phyloP scores from a whole-genome alignment of 2,797 vertebrate genomes.

The Rhinella marina region DNA sequence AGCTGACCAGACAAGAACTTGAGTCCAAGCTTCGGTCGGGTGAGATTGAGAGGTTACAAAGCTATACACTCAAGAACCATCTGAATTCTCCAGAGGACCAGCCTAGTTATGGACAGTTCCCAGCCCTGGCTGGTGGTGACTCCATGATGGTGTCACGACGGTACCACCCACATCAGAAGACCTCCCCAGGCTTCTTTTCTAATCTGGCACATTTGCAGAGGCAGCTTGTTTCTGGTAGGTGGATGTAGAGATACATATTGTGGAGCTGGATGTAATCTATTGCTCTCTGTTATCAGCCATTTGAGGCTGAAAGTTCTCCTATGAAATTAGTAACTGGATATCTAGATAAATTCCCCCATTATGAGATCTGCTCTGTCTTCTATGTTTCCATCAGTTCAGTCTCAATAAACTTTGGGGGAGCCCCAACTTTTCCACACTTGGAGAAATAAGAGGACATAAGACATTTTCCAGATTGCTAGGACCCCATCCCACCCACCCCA shows the following conservation, averaged over 20 bases:
- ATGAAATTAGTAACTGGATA: background rate
- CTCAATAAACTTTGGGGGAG: no score
- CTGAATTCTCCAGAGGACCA: background rate
- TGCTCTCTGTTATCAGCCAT: background rate
- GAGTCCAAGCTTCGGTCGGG: constrained; percentile 24
- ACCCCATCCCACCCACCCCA: no score
- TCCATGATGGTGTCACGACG: background rate
- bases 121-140: background rate
- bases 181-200: constrained; percentile 26
- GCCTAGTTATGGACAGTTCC: background rate
- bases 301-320: background rate
- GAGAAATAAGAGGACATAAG: no score
- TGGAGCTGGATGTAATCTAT: background rate
- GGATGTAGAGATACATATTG: background rate
- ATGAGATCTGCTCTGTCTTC: background rate
- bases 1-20: constrained; percentile 26
- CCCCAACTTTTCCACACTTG: no score
- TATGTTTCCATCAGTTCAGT: no score
- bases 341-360: no score
- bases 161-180: background rate
- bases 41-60: background rate
- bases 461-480: no score
- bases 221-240: constrained; percentile 51
- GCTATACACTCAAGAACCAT: background rate
- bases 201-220: constrained; percentile 45